phyloP scores from a whole-genome alignment of 2,797 vertebrate genomes.

The Anolis apletophallus region DNA sequence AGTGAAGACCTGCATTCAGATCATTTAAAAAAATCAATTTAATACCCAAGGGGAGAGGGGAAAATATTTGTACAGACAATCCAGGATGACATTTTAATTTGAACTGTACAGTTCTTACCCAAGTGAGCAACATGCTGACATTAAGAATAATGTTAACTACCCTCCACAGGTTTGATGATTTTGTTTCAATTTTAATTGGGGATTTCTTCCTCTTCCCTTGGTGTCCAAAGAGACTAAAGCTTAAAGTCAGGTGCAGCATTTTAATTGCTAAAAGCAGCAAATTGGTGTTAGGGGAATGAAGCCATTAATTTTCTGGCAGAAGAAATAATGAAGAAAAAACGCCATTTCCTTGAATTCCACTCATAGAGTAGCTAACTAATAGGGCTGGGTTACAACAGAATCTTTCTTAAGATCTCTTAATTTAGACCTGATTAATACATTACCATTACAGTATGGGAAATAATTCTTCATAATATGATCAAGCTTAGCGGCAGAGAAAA shows the following conservation, averaged over 20 bases:
- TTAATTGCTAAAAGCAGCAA: conserved; percentile 29
- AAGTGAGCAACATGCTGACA: conserved; percentile 59
- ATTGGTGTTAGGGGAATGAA: background rate
- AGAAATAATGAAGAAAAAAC: background rate
- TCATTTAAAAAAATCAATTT: conserved; percentile 70
- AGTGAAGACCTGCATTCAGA: conserved; percentile 66
- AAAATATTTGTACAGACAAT: conserved; percentile 63
- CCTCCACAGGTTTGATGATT: conserved; percentile 41
- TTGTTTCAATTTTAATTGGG: conserved; percentile 37
- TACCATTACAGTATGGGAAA: conserved; percentile 1
- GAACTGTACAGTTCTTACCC: conserved; percentile 60
- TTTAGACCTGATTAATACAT: conserved; percentile 12
- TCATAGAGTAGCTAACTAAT: background rate
- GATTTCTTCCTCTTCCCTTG: conserved; percentile 10
- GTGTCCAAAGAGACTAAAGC: conserved; percentile 28
- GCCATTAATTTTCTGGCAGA: conserved; percentile 7
- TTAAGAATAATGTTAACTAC: conserved; percentile 68
- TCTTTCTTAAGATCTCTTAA: conserved; percentile 6
- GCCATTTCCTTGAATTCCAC: background rate
- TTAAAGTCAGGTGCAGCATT: conserved; percentile 48
- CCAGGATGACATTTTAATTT: conserved; percentile 53
- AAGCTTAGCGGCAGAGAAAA: background rate
- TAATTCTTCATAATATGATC: background rate
- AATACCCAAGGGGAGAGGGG: conserved; percentile 56
- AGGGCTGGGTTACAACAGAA: conserved; percentile 5